Evolutionary conservation across 92 coral and sea anemone species (phyloP), one percentile per base, ranked within the genome.

Genomic region (Paramuricea clavata): DNA sequence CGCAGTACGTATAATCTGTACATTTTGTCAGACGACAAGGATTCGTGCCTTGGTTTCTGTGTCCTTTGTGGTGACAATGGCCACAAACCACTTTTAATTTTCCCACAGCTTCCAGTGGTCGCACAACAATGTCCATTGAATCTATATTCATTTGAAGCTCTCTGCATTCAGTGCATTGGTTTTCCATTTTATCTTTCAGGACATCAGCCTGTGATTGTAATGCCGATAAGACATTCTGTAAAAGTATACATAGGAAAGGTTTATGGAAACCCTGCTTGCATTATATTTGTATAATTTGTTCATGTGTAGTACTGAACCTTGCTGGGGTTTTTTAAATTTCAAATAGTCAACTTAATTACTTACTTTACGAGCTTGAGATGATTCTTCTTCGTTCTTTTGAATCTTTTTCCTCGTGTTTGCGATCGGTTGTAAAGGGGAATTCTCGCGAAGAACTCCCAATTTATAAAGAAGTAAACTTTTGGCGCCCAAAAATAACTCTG

Each of bases 11-110:
- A 69, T 78, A 87, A 12, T 89, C 92, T 13, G 59, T 49, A 25
- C 92, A 83, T 56, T 89, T 89, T 2, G 78, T 83, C 21, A 89
- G 74, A 17, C 5, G 12, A 65, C 89, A 89, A 0, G 85, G 92
- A n/a, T 89, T 89, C 26, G 43, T 30, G 11, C 30, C 44, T 52
- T 74, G 85, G 32, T 88, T 88, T 16, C 78, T 76, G 75, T 89
- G 90, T 0, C 93, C 90, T 64, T 60, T 28, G 32, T 85, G 87
- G 32, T 86, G 84, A 31, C 93, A 89, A 39, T 89, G 42, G 39
- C 89, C 86, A 59, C 92, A 89, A 0, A 89, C 49, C 35, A 36
- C 74, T 56, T 71, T 77, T 9, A 32, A 67, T 54, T 31, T 74
- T 42, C 92, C 92, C 8, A 85, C 64, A 15, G 89, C 61, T 28